Evolutionary conservation across 1,140 invertebrate species (phyloP), one percentile per base, ranked within the genome.

Genomic region (Stegodyphus mimosarum): DNA sequence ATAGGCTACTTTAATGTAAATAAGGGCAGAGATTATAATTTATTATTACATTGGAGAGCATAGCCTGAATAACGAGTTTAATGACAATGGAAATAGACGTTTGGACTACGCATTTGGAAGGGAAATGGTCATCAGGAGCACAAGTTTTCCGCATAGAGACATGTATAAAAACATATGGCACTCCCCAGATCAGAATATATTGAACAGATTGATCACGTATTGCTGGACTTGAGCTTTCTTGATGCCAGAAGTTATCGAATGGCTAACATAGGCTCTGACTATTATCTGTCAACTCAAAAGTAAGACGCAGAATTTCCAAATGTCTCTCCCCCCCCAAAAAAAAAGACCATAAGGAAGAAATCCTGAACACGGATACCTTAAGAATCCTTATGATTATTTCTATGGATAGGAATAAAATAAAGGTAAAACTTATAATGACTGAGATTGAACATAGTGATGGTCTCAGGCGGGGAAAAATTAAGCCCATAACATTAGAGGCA

Each of bases 361-460:
- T 6, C 18, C n/a, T 18, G 9, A 33, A 70, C 13, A 70, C 67
- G 48, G 67, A 70, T 70, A 33, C 67, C 33, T 70, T 70, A 33
- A 70, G 48, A 48, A 49, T 18, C 9, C 33, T 33, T 6, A 70
- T 33, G 17, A 70, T 70, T n/a, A 66, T 66, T 10, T n/a, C 13
- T n/a, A n/a, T 11, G n/a, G n/a, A 67, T 67, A 67, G 33, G n/a
- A 70, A 70, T 33, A 70, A 48, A 70, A 70, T 70, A 70, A 70
- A 70, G 49, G 69, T 48, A 5, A 70, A 50, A 70, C 9, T 70
- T 2, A 10, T 4, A 49, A 49, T 50, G 33, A 70, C 5, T 49
- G 69, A 48, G 9, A 15, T 48, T 50, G 48, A 7, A 48, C 33
- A 1, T 50, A 48, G 9, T 70, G 48, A 10, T 11, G 69, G 2